These are phyloP conservation scores for Clarias magur DNA, from an alignment of 2,113 vertebrate genomes.

Conservation along the genomic window DNA sequence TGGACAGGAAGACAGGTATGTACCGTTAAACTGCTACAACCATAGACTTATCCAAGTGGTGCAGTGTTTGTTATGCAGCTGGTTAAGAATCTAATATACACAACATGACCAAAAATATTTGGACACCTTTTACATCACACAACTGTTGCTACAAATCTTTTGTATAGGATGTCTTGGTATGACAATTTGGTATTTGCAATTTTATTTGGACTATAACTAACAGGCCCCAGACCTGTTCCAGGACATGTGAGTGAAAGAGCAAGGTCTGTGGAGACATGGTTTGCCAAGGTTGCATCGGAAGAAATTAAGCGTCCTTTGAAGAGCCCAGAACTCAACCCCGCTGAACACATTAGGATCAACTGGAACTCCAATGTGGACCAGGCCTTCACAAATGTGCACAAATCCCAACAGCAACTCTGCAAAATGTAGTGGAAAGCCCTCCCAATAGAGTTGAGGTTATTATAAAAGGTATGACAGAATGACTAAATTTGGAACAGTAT, in stretches of 20 bases:
- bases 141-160: neutral
- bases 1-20: neutral
- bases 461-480: neutral
- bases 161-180: neutral
- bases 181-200: no score
- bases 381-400: neutral
- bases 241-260: neutral
- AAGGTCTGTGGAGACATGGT: neutral
- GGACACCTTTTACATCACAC: neutral
- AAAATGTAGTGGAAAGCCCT: neutral
- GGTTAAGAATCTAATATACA: neutral
- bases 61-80: constrained; percentile 12
- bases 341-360: neutral
- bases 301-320: no score
- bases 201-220: neutral
- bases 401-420: neutral
- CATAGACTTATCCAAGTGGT: neutral
- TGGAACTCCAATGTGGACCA: neutral
- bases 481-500: neutral
- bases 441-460: neutral
- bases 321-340: neutral
- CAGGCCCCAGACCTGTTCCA: neutral
- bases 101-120: neutral
- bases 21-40: neutral
- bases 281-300: neutral